A percentile compares a stretch with the other conserved stretches of the same genome.
Conservation (phyloP, 2,888 invertebrate species). For the Nasonovia ribisnigri region DNA sequence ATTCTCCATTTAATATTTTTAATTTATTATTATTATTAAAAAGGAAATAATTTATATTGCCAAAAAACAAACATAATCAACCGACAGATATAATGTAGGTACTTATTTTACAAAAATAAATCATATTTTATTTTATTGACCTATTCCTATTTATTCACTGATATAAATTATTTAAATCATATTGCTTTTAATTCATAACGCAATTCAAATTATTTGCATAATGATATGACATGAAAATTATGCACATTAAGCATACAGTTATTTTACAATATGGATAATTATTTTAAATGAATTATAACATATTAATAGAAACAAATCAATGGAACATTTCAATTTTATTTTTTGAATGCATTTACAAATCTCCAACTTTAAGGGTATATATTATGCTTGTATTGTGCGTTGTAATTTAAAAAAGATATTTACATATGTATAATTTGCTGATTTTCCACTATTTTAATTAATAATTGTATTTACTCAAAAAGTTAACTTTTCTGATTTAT, state of each 20-base stretch:
- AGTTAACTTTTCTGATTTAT: not conserved
- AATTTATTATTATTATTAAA: not conserved
- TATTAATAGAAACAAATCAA: not conserved
- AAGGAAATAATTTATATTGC: not conserved
- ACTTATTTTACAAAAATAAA: not conserved
- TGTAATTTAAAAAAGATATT: not conserved
- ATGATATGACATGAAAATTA: not conserved
- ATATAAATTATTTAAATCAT: not conserved
- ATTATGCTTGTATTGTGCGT: not conserved
- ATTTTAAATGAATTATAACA: not conserved
- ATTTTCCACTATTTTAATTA: not conserved
- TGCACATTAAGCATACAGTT: not conserved
- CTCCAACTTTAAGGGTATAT: not conserved
- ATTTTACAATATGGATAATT: not conserved
- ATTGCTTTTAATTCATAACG: not conserved
- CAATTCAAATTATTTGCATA: not conserved
- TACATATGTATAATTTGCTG: not conserved
- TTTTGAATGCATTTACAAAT: not conserved
- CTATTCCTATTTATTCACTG: not conserved
- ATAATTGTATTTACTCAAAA: not conserved
- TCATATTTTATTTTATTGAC: not conserved
- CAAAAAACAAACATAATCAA: not conserved
- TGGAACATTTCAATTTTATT: not conserved
- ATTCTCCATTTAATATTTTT: not conserved
- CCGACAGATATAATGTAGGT: not conserved